A percentile compares a stretch with the other conserved stretches of the same genome.
Evolutionary conservation across 2,113 vertebrate species (phyloP).

Genomic region (Corythornis cristatus): DNA sequence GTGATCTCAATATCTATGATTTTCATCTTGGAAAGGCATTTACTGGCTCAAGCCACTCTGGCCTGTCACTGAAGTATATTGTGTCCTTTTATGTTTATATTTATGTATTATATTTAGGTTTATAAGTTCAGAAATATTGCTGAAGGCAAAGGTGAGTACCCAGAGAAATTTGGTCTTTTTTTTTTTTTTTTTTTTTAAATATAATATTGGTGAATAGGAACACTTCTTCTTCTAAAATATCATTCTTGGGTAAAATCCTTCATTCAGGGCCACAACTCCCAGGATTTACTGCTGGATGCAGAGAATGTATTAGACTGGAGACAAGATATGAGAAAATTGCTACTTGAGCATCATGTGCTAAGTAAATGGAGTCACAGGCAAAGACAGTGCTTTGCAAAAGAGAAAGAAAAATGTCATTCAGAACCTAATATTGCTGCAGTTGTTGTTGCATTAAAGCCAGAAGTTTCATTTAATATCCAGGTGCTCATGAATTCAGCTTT

Average conservation of each 20-base stretch:
- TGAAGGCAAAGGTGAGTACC: neutral
- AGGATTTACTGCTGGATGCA: neutral
- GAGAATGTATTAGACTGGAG: neutral
- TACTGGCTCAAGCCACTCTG: neutral
- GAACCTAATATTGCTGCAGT: neutral
- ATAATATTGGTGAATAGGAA: neutral
- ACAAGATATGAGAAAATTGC: neutral
- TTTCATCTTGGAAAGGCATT: neutral
- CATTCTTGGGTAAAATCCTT: neutral
- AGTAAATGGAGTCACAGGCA: neutral
- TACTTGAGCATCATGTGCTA: neutral
- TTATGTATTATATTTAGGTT: neutral
- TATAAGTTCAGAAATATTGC: neutral
- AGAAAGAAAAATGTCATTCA: neutral
- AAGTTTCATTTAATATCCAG: neutral
- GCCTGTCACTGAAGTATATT: neutral
- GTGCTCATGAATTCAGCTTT: neutral
- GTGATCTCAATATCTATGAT: neutral
- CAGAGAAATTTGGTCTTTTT: neutral
- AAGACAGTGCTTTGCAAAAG: neutral
- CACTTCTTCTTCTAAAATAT: neutral
- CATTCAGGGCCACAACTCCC: neutral
- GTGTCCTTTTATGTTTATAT: neutral
- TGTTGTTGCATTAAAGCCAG: neutral
- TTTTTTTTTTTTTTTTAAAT: constrained; percentile 23